These are phyloP conservation scores for Bufo gargarizans DNA, from an alignment of 2,113 vertebrate species.

Conservation along the genomic window DNA sequence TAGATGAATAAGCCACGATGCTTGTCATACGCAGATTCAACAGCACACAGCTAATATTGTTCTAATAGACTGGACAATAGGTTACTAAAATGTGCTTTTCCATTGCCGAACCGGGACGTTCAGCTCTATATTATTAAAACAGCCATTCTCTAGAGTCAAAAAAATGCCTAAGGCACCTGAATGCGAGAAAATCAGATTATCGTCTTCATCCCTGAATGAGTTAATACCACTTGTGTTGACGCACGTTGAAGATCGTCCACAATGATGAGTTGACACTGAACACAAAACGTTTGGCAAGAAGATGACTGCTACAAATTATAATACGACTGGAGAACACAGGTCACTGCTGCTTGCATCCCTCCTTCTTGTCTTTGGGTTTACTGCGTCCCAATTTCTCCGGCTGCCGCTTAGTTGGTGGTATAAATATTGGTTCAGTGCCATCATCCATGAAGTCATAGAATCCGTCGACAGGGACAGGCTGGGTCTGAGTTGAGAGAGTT, in stretches of 20 bases:
- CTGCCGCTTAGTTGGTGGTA: constrained; percentile 77
- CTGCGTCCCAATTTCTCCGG: constrained; percentile 67
- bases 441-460: constrained; percentile 67
- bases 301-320: constrained; percentile 3
- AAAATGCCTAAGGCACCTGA: constrained; percentile 58
- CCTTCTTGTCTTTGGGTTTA: constrained; percentile 80
- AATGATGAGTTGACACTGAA: constrained; percentile 28
- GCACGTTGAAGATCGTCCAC: constrained; percentile 30
- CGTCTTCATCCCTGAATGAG: constrained; percentile 59
- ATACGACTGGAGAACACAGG: too few relatives aligned
- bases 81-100: constrained; percentile 53
- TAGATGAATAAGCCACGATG: constrained; percentile 41
- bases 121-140: constrained; percentile 24
- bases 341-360: constrained; percentile 65
- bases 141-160: constrained; percentile 51
- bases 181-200: constrained; percentile 53
- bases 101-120: not conserved
- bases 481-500: constrained; percentile 55
- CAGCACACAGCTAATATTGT: constrained; percentile 45
- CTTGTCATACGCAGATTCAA: constrained; percentile 16
- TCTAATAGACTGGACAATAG: constrained; percentile 45
- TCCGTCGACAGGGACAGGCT: constrained; percentile 59
- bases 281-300: constrained; percentile 50
- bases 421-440: constrained; percentile 66
- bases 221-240: constrained; percentile 55